Percentiles rank a stretch among this genome's conserved stretches.
These are phyloP conservation scores for Unio pictorum DNA, from an alignment of 2,888 invertebrate genomes.

Conservation along the genomic window DNA sequence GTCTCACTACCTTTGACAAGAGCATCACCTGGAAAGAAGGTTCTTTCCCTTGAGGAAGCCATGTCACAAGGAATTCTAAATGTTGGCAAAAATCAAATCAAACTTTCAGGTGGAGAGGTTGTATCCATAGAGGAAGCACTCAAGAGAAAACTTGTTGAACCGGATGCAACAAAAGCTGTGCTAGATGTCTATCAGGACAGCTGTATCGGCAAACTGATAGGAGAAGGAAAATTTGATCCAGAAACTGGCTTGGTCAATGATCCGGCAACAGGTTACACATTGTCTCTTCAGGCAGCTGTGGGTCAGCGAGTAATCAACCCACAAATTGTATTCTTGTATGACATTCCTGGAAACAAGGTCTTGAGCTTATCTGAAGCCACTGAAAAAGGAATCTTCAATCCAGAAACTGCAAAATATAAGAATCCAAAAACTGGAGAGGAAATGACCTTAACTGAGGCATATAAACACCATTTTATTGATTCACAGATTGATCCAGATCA, in stretches of 20 bases:
- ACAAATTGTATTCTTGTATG: constrained; percentile 57
- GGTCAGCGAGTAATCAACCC: constrained; percentile 56
- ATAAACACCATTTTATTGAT: constrained; percentile 88
- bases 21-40: constrained; percentile 54
- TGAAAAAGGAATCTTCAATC: constrained; percentile 57
- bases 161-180: constrained; percentile 53
- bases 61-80: constrained; percentile 59
- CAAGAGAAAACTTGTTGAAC: constrained; percentile 55
- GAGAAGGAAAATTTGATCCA: constrained; percentile 72
- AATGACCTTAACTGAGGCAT: constrained; percentile 92
- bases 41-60: constrained; percentile 62
- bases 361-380: constrained; percentile 56
- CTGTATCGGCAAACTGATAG: constrained; percentile 56
- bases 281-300: constrained; percentile 70
- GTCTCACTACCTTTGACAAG: constrained; percentile 46
- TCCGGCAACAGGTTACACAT: constrained; percentile 67
- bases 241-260: constrained; percentile 72
- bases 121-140: constrained; percentile 60
- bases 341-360: constrained; percentile 51
- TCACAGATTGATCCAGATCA: constrained; percentile 51
- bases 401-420: constrained; percentile 55
- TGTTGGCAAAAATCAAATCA: constrained; percentile 53
- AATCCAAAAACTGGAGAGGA: constrained; percentile 84
- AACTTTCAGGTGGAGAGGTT: constrained; percentile 47
- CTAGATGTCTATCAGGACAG: constrained; percentile 56